phyloP scores from a whole-genome alignment of 2,888 invertebrate species.

The Drosophila seclusa region DNA sequence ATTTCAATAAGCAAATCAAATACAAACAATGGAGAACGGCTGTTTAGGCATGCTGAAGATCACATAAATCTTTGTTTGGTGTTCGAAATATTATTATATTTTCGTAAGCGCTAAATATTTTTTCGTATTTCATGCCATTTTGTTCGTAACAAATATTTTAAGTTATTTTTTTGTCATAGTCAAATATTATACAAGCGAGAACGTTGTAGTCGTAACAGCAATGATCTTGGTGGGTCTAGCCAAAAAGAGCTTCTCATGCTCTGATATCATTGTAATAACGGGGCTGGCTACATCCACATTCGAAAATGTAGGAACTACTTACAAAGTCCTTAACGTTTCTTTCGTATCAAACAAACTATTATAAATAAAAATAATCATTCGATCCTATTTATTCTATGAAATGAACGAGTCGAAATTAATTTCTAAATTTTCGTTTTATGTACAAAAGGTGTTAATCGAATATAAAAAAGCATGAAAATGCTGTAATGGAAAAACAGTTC shows the following conservation, averaged over 20 bases:
- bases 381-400: conserved; percentile 25
- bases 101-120: not conserved
- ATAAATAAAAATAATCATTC: conserved; percentile 8
- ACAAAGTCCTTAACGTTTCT: not conserved
- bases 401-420: conserved; percentile 21
- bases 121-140: no score
- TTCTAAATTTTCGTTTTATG: conserved; percentile 32
- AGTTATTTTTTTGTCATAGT: no score
- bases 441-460: conserved; percentile 30
- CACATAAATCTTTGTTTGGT: not conserved
- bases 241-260: not conserved
- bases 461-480: conserved; percentile 15
- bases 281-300: not conserved
- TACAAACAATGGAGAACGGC: not conserved
- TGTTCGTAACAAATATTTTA: no score
- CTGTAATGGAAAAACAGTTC: conserved; percentile 3
- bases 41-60: not conserved
- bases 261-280: not conserved
- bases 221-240: no score
- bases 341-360: conserved; percentile 28
- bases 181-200: no score
- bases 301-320: not conserved
- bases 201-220: no score
- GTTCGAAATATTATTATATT: not conserved
- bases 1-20: no score